These are phyloP conservation scores for Cyprinella venusta DNA, from an alignment of 2,797 vertebrate genomes.

Conservation along the genomic window DNA sequence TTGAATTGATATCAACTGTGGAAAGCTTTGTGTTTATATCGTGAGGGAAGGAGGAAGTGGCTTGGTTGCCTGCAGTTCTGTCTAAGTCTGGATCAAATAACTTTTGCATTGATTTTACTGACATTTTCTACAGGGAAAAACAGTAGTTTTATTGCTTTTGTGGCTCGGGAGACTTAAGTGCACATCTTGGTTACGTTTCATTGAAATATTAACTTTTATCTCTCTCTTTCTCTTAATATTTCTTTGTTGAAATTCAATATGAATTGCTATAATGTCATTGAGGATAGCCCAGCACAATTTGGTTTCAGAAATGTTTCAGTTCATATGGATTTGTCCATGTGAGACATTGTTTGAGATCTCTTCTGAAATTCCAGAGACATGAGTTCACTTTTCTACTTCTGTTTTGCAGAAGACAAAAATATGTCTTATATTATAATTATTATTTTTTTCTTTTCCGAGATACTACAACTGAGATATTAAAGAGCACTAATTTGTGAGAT, in stretches of 20 bases:
- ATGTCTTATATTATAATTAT: no score
- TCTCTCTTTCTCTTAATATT: not conserved
- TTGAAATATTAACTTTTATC: not conserved
- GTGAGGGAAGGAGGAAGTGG: not conserved
- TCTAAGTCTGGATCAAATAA: conserved; percentile 16
- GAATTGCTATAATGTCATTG: not conserved
- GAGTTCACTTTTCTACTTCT: no score
- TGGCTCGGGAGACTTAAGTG: not conserved
- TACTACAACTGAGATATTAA: not conserved
- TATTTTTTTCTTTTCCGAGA: not conserved
- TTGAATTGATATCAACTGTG: not conserved
- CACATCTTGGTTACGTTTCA: not conserved
- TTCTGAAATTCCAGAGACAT: no score
- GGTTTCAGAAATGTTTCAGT: not conserved
- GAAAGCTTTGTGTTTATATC: not conserved
- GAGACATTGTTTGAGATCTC: no score
- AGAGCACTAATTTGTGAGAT: not conserved
- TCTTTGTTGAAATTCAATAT: not conserved
- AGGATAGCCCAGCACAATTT: not conserved
- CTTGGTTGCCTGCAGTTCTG: not conserved
- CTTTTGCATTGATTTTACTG: not conserved
- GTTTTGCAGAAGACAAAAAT: no score
- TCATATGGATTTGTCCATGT: no score
- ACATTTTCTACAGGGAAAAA: not conserved
- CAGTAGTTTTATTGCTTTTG: not conserved